Evolutionary conservation across 2,888 invertebrate species (phyloP).

Genomic region (Plebejus melissa): DNA sequence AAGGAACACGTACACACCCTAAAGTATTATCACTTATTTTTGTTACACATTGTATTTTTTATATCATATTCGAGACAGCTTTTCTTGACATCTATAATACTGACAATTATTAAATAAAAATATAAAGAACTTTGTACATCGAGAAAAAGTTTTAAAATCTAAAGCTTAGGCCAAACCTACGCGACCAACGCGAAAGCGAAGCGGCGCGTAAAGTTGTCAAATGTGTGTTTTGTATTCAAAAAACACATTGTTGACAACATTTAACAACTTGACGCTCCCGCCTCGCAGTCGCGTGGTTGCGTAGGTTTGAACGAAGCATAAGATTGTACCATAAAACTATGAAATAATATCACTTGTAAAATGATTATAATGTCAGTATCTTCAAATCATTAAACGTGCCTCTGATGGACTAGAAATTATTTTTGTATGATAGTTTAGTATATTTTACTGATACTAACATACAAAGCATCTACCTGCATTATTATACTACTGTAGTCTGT

Average conservation of each 20-base stretch:
- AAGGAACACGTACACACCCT: too few relatives aligned
- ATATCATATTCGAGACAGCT: background rate
- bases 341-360: constrained; percentile 1
- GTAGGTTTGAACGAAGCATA: too few relatives aligned
- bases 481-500: background rate
- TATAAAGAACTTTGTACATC: background rate
- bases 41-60: too few relatives aligned
- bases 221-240: too few relatives aligned
- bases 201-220: too few relatives aligned
- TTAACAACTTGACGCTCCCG: too few relatives aligned
- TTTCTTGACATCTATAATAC: background rate
- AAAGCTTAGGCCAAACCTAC: too few relatives aligned
- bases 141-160: background rate
- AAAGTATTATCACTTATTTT: too few relatives aligned
- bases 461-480: background rate
- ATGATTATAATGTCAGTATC: background rate
- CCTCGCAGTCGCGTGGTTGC: too few relatives aligned
- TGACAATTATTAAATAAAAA: background rate
- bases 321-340: background rate
- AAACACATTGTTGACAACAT: too few relatives aligned
- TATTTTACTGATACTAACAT: background rate
- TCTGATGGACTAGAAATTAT: background rate
- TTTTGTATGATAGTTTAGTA: background rate
- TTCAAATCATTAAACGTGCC: background rate
- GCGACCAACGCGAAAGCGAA: too few relatives aligned